phyloP scores from a whole-genome alignment of 2,888 invertebrate species.

The Oxytorus armatus region DNA sequence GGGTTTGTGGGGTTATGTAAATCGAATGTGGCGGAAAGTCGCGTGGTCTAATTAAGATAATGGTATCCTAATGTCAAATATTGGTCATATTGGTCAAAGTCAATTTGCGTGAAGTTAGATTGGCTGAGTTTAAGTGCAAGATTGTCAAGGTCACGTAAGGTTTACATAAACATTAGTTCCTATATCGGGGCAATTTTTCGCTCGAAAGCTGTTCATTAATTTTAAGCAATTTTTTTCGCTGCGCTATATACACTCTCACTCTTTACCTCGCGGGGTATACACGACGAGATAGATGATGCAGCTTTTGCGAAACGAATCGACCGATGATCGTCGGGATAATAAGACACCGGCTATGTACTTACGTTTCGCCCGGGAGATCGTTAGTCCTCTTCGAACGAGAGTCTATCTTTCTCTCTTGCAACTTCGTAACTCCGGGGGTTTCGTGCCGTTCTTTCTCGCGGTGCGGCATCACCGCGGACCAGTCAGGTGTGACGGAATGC shows the following conservation, averaged over 20 bases:
- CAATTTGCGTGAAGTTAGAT: slow-evolving; percentile 7
- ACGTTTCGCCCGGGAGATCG: slow-evolving; percentile 66
- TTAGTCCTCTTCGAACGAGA: slow-evolving; percentile 59
- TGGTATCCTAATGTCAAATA: too few species aligned
- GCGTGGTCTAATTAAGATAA: too few species aligned
- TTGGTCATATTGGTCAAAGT: too few species aligned
- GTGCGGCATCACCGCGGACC: slow-evolving; percentile 73
- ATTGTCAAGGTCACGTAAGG: slow-evolving; percentile 6
- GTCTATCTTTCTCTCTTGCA: slow-evolving; percentile 36
- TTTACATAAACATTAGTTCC: slow-evolving; percentile 17
- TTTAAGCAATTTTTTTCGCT: slow-evolving; percentile 9
- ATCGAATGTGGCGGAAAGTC: too few species aligned
- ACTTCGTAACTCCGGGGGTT: slow-evolving; percentile 21
- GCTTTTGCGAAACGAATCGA: slow-evolving; percentile 64
- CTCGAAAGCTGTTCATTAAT: slow-evolving; percentile 23
- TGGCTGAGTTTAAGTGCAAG: too few species aligned
- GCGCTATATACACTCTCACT: background rate
- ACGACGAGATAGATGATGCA: slow-evolving; percentile 47
- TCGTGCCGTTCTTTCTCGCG: slow-evolving; percentile 30
- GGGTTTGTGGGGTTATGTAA: too few species aligned
- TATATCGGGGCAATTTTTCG: background rate
- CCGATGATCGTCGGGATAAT: slow-evolving; percentile 64
- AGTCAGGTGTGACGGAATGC: slow-evolving; percentile 83
- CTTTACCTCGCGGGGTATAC: background rate
- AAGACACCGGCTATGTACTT: slow-evolving; percentile 65